Base-by-base conservation (phyloP, 2,113 vertebrate species). In the Chitala chitala region DNA sequence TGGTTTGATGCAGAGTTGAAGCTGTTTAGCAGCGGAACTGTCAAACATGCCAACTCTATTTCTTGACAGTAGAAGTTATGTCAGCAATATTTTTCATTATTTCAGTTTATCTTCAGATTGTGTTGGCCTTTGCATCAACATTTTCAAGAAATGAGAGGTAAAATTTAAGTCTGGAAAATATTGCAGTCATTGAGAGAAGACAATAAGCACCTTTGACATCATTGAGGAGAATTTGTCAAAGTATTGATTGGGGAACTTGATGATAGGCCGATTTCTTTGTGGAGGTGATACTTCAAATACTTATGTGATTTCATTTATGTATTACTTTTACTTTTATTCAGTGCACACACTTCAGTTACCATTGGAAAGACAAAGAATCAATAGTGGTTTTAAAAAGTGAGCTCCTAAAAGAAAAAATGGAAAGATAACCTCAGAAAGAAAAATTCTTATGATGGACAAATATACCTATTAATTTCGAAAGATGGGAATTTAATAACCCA, bases 401-500 rank as follows among this genome's bases (percentile, higher is more conserved):
- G 15, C 20, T 10, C 24, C 20, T 33, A 59, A 13, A 26, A 36
- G 56, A 59, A 31, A n/a, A 33, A 59, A 29, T 26, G 29, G 7
- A 59, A 4, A 33, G 1, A 2, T 26, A 59, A 31, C 12, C 36
- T 12, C 63, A 6, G 13, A n/a, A 42, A 66, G n/a, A 17, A 66
- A 20, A 66, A 66, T 10, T 31, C 29, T 13, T 59, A 31, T 36
- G 29, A 9, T 22, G 36, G 40, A 50, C 66, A 50, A 29, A 53
- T 9, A 53, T 33, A 69, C 46, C 46, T 24, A 53, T 51, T 42
- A 8, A 33, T 69, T 69, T 46, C 1, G 17, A 6, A 4, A 66
- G 40, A 66, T n/a, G 7, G 36, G 64, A 66, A 13, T 46, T 66
- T 66, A 66, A 66, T 66, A 40, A 66, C 42, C 64, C 40, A 66